Evolutionary conservation across 2,113 vertebrate genomes (phyloP), one percentile per base, ranked within the genome.

Genomic region (Hiodon tergisus): DNA sequence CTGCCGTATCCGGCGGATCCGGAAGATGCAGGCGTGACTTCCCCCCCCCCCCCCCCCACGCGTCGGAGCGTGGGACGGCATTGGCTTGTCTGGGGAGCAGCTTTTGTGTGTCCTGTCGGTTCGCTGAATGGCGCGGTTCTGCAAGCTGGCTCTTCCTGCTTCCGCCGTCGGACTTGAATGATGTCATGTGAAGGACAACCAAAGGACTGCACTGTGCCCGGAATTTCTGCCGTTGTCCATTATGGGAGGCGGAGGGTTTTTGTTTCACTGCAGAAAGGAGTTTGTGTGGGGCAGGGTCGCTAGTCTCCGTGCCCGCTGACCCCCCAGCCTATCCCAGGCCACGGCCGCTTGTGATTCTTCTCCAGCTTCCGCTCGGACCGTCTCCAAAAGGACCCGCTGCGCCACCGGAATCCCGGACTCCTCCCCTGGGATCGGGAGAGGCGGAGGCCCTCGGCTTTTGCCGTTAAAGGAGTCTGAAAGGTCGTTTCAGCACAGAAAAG

Each of bases 101-200:
- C 76, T 77, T 74, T 77, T 80, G 78, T 77, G 63, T n/a, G 31
- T 31, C 59, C n/a, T 48, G 48, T 10, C 68, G 58, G 71, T 76
- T 47, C 6, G 67, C 52, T 73, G 66, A 79, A 77, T 74, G 51
- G 76, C 52, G 46, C 14, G 51, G 73, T 80, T 82, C 77, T 75
- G 65, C 4, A 76, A 72, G 74, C 17, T 74, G 3, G 48, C 72
- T 31, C 71, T 77, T 69, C 7, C 59, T 55, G 65, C 59, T 70
- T n/a, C 5, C 58, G 68, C 70, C 74, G 48, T 79, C 81, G 55
- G 61, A 71, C 16, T 71, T 76, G 81, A 83, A 78, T 78, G 74
- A 75, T 78, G 77, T 76, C 71, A 58, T 53, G 46, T 55, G 61
- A 57, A 73, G 76, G 79, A 81, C 79, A 81, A 79, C 81, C 65